A percentile compares a stretch with the other conserved stretches of the same genome.
phyloP scores from a whole-genome alignment of 2,113 vertebrate species.

The Tyto alba region DNA sequence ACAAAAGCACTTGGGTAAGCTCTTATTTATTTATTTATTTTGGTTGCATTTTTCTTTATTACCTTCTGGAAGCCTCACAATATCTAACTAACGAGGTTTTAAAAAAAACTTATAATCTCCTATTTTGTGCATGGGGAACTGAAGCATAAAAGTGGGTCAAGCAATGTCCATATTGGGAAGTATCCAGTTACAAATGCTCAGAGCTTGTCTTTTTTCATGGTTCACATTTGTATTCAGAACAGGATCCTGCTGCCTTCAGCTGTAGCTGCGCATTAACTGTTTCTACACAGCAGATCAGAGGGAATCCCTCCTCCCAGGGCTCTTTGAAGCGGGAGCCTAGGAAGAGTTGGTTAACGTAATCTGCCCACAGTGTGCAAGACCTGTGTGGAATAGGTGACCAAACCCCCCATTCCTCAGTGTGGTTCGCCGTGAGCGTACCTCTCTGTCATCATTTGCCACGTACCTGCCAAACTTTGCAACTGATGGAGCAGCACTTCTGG shows the following conservation, averaged over 20 bases:
- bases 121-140: background rate
- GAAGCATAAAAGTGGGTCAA: background rate
- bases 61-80: background rate
- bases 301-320: background rate
- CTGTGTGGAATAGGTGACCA: background rate
- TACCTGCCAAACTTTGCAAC: background rate
- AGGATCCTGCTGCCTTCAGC: background rate
- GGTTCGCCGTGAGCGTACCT: background rate
- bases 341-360: background rate
- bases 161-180: fast-evolving
- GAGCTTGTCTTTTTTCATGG: background rate
- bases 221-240: background rate
- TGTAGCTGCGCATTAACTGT: background rate
- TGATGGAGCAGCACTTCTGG: background rate
- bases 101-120: background rate
- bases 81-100: background rate
- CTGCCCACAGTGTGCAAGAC: background rate
- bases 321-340: background rate
- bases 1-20: background rate
- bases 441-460: fast-evolving
- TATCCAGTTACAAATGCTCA: background rate
- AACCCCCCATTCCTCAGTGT: fast-evolving
- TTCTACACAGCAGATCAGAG: background rate
- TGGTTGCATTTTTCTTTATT: background rate
- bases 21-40: background rate